Percentiles rank a stretch among this genome's conserved stretches.
Conservation (phyloP, 1,140 invertebrate genomes). For the Pseudoatta argentina region DNA sequence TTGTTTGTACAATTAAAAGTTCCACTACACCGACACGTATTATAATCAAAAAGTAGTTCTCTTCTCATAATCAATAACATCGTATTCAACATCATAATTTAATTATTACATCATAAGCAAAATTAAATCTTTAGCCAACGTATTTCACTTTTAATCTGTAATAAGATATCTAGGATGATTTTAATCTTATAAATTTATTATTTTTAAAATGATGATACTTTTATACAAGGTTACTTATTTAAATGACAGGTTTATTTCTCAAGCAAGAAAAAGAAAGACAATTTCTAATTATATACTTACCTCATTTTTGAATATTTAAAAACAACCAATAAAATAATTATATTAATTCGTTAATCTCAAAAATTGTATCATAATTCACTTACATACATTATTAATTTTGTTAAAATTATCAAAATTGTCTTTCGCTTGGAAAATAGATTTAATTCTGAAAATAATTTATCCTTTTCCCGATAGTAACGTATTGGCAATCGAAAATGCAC, state of each 20-base stretch:
- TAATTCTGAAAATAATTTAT: not conserved
- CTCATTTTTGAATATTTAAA: not conserved
- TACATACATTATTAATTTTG: not conserved
- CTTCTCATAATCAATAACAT: constrained; percentile 30
- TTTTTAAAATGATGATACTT: not conserved
- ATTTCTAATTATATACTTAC: not conserved
- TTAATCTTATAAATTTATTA: not conserved
- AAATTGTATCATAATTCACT: not conserved
- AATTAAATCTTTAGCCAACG: not conserved
- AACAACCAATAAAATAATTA: not conserved
- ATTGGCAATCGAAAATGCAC: not conserved
- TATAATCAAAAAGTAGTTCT: constrained; percentile 17
- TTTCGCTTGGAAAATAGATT: not conserved
- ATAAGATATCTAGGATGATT: not conserved
- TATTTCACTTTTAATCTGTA: not conserved
- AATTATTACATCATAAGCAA: not conserved
- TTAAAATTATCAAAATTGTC: constrained; percentile 12
- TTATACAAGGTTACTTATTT: not conserved
- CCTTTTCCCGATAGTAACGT: not conserved
- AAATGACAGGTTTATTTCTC: not conserved
- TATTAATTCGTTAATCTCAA: not conserved
- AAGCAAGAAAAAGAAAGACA: not conserved
- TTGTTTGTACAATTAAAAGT: constrained; percentile 63
- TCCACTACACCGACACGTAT: not conserved
- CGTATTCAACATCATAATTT: constrained; percentile 13